phyloP scores from a whole-genome alignment of 2,797 vertebrate species.

The Odontamblyopus lacepedii region DNA sequence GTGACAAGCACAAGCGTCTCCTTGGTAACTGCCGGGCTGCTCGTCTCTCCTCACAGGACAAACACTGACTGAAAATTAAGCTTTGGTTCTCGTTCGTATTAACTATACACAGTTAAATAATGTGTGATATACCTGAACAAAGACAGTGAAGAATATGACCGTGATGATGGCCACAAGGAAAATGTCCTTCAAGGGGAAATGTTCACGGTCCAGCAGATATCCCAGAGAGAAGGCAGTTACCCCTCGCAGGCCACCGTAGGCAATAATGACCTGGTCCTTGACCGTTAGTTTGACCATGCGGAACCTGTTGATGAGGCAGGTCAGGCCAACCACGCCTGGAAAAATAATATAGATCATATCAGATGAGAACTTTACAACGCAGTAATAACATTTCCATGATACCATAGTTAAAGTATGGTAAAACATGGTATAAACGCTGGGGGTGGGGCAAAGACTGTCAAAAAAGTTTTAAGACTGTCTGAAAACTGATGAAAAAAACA shows the following conservation, averaged over 20 bases:
- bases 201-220: slow-evolving; percentile 85
- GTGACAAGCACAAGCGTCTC: neutral
- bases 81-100: neutral
- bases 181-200: slow-evolving; percentile 85
- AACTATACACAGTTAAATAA: neutral
- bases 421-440: too few species aligned
- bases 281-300: slow-evolving; percentile 95
- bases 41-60: neutral
- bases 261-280: slow-evolving; percentile 98
- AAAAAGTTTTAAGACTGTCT: too few species aligned
- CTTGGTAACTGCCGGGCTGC: slow-evolving; percentile 6
- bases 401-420: too few species aligned
- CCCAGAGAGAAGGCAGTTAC: slow-evolving; percentile 97
- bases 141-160: slow-evolving; percentile 97
- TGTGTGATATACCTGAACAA: slow-evolving; percentile 87
- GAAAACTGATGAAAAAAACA: too few species aligned
- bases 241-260: slow-evolving; percentile 94
- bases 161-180: slow-evolving; percentile 99
- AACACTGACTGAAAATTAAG: neutral
- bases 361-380: neutral
- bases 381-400: neutral
- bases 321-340: slow-evolving; percentile 90
- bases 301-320: slow-evolving; percentile 96
- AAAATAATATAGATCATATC: neutral
- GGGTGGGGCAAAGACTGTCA: too few species aligned